Evolutionary conservation across 1,140 invertebrate species (phyloP).

Genomic region (Euglossa dilemma): DNA sequence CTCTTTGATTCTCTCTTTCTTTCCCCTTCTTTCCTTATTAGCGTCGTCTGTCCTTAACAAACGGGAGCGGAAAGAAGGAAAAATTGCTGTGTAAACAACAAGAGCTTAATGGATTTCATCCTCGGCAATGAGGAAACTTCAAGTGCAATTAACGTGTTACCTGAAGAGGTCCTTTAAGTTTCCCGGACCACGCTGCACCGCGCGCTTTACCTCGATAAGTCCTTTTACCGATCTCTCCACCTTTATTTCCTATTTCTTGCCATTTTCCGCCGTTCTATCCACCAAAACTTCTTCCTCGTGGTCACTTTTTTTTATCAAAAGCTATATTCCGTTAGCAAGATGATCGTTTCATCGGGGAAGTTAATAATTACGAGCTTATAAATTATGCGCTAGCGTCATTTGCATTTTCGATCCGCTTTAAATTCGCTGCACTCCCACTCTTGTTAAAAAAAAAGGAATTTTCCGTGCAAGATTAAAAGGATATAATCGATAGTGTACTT

Average conservation of each 20-base stretch:
- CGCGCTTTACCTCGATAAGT: conserved; percentile 42
- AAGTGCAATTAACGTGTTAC: conserved; percentile 45
- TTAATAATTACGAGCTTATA: no score
- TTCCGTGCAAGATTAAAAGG: no score
- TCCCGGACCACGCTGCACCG: neutral
- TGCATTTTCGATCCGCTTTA: no score
- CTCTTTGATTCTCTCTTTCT: no score
- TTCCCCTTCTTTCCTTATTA: neutral
- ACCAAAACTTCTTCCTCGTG: no score
- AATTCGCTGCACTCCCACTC: no score
- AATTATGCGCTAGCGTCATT: no score
- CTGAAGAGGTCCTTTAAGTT: conserved; percentile 26
- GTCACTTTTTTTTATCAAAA: no score
- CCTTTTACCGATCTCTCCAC: neutral
- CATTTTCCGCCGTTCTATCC: neutral
- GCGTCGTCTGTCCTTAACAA: conserved; percentile 6
- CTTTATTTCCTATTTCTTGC: neutral
- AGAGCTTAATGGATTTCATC: conserved; percentile 57
- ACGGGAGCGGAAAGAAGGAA: conserved; percentile 6
- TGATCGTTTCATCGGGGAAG: no score
- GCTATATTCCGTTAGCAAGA: no score
- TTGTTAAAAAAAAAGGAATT: no score
- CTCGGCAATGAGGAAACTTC: conserved; percentile 24
- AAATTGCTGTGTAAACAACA: conserved; percentile 49
- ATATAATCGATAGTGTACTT: no score